Evolutionary conservation across 2,888 invertebrate species (phyloP), one percentile per base, ranked within the genome.

Genomic region (Hypsopygia costalis): DNA sequence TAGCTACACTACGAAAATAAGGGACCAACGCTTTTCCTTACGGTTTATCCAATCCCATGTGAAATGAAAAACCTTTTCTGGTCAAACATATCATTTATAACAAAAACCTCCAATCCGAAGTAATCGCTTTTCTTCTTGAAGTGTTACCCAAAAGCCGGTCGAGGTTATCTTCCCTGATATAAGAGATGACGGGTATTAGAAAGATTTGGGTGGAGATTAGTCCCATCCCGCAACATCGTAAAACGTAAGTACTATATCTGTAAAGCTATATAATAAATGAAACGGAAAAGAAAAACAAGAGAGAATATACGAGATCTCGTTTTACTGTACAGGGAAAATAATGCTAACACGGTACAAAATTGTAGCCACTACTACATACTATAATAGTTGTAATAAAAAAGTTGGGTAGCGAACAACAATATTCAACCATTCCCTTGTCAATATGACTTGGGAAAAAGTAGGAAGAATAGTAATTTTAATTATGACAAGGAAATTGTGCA

Each of bases 231-330:
- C 10, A 36, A 10, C 27, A 29, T 36, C 36, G 28, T 36, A 36
- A 36, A 34, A 29, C 10, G 27, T 16, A 29, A 36, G 34, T 37
- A 37, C 31, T 37, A 31, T 37, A 28, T 33, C 34, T 41, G n/a
- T 12, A 29, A 6, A 8, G 40, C 25, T 25, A 32, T 32, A 28
- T 29, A 20, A 20, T 36, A 36, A 20, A 29, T 20, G 36, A 11
- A 21, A 6, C 11, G 9, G 12, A 10, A 16, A 27, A 28, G 16
- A 16, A 36, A 29, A 36, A 29, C 20, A 29, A 29, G 29, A 6
- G 16, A 36, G 12, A 9, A 36, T 20, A n/a, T 27, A 27, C 5
- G 9, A 11, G 12, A 12, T n/a, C n/a, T n/a, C 11, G 22, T 4
- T 9, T 16, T 16, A 16, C 16, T 2, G 16, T 16, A 16, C 3